These are phyloP conservation scores for Rachycentron canadum DNA, from an alignment of 2,797 vertebrate genomes.

Conservation along the genomic window DNA sequence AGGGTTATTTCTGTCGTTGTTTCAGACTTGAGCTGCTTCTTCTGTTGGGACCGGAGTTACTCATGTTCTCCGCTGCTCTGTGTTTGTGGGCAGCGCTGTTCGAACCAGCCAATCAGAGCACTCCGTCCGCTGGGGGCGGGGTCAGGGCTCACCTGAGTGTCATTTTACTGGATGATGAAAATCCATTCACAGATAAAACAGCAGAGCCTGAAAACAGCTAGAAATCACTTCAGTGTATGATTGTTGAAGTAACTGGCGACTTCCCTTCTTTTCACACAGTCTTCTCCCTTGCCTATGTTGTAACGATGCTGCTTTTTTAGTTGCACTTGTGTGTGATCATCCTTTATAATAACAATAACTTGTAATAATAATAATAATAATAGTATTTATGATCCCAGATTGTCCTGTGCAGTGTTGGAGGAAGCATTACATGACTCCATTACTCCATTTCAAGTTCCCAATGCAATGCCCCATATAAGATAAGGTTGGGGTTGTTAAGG, in stretches of 20 bases:
- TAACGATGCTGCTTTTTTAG: neutral
- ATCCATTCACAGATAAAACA: slow-evolving; percentile 1
- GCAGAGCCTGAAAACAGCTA: neutral
- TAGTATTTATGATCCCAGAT: too few species aligned
- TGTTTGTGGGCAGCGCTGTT: slow-evolving; percentile 76
- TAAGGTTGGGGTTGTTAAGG: too few species aligned
- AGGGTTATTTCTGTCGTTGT: neutral
- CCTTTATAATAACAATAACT: too few species aligned
- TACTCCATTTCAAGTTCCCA: too few species aligned
- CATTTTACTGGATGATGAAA: slow-evolving; percentile 44
- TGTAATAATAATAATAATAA: too few species aligned
- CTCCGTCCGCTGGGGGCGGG: slow-evolving; percentile 58
- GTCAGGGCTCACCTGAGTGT: slow-evolving; percentile 63
- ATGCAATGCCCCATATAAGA: too few species aligned
- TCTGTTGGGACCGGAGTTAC: neutral
- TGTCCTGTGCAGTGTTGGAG: too few species aligned
- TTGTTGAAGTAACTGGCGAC: neutral
- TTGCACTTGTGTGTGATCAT: neutral
- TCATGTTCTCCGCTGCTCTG: slow-evolving; percentile 50
- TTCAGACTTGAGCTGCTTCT: neutral
- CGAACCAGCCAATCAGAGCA: slow-evolving; percentile 83
- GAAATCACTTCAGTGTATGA: accelerated
- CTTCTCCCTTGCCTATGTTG: too few species aligned
- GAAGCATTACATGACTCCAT: too few species aligned
- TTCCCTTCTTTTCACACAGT: neutral